These are phyloP conservation scores for Drosophila varians DNA, from an alignment of 1,140 invertebrate species.

Conservation along the genomic window DNA sequence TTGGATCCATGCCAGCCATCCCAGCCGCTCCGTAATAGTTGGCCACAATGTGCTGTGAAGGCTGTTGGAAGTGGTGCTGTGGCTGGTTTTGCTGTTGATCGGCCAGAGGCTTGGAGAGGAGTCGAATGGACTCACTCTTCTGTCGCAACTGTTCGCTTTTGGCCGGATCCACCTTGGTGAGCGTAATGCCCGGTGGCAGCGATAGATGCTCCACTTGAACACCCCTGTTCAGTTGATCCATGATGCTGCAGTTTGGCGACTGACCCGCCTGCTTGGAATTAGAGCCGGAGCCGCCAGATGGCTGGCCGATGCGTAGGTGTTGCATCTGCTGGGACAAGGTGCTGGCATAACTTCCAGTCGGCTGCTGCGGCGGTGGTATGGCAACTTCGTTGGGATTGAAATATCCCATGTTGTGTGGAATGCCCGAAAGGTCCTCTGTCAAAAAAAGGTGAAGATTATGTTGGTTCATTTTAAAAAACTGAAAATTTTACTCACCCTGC, in stretches of 20 bases:
- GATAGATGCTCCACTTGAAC: conserved; percentile 89
- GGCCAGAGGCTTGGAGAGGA: conserved; percentile 67
- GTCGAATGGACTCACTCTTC: conserved; percentile 78
- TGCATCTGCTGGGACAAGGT: conserved; percentile 69
- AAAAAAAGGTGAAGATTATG: not conserved
- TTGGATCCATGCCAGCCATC: conserved; percentile 50
- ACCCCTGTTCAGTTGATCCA: conserved; percentile 86
- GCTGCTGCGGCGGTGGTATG: conserved; percentile 59
- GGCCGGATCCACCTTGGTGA: conserved; percentile 90
- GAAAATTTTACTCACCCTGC: conserved; percentile 51
- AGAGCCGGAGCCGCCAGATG: conserved; percentile 21
- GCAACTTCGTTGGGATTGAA: conserved; percentile 80
- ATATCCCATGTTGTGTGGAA: conserved; percentile 80
- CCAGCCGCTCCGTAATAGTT: conserved; percentile 62
- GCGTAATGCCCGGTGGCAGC: conserved; percentile 92
- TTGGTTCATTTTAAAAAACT: no score
- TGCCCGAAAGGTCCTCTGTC: conserved; percentile 74
- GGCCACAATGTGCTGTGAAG: conserved; percentile 49
- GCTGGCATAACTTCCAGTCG: conserved; percentile 64
- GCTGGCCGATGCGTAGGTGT: conserved; percentile 55
- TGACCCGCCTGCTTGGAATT: conserved; percentile 27
- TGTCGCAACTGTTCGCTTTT: conserved; percentile 79
- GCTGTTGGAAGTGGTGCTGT: conserved; percentile 50
- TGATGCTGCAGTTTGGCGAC: conserved; percentile 84
- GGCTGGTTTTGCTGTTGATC: conserved; percentile 47